These are phyloP conservation scores for Neoscelio sp. DNA, from an alignment of 2,888 invertebrate species.

Conservation along the genomic window DNA sequence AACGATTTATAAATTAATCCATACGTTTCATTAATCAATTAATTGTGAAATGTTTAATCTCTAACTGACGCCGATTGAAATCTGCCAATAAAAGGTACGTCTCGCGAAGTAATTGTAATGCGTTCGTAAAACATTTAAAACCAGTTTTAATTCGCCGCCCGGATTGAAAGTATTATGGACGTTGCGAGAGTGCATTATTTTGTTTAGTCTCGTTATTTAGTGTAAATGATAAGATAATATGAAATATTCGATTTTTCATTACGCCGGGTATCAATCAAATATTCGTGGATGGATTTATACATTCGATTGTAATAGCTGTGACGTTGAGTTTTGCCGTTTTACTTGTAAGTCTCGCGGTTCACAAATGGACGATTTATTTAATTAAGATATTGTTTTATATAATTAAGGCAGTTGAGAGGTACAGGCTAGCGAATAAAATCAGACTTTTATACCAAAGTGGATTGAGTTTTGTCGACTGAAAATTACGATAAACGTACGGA, in stretches of 20 bases:
- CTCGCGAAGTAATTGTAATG: slow-evolving; percentile 60
- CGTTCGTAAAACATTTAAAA: slow-evolving; percentile 62
- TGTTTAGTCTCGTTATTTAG: slow-evolving; percentile 53
- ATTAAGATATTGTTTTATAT: slow-evolving; percentile 32
- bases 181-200: slow-evolving; percentile 53
- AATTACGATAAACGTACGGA: no score
- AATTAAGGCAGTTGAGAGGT: not conserved
- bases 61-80: slow-evolving; percentile 64
- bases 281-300: slow-evolving; percentile 33
- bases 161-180: slow-evolving; percentile 48
- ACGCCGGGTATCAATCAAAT: slow-evolving; percentile 49
- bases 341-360: slow-evolving; percentile 54
- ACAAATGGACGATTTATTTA: slow-evolving; percentile 46
- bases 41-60: slow-evolving; percentile 43
- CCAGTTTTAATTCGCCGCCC: slow-evolving; percentile 50
- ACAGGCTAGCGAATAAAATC: slow-evolving; percentile 9
- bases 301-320: slow-evolving; percentile 41
- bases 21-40: no score
- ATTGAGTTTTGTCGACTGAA: no score
- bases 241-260: slow-evolving; percentile 54
- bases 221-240: slow-evolving; percentile 53
- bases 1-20: no score
- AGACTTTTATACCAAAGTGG: not conserved
- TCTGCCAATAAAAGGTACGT: slow-evolving; percentile 65
- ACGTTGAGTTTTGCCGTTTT: slow-evolving; percentile 15